Base-by-base conservation (phyloP, 1,140 invertebrate species). In the Euwallacea fornicatus region DNA sequence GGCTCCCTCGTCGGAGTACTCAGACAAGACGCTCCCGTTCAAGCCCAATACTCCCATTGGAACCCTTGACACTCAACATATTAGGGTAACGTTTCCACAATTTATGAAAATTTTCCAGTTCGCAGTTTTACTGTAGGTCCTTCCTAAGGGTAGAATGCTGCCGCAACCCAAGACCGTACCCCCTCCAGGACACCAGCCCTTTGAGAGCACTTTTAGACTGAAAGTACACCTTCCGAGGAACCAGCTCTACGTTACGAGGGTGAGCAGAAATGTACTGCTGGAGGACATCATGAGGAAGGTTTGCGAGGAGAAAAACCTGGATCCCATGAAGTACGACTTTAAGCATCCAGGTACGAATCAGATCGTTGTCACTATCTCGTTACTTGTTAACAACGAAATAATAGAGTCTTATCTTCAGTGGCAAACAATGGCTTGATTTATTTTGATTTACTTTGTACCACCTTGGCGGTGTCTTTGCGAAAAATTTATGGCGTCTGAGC, bases 1-100 rank as follows among this genome's bases (percentile, higher is more conserved):
- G 75, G 74, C 78, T 16, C 72, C 77, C 11, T 73, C 75, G 2
- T 67, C 71, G 0, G 73, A 77, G 55, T 85, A 88, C 56, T 84
- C 83, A 68, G 87, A 88, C 64, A 86, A 87, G 73, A 80, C 87
- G 74, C 79, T 91, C 74, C 86, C 88, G 50, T 92, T 90, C 85
- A 91, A 91, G 80, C 89, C 92, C 4, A 92, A 89, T 79, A 93
- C 92, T 59, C 90, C 90, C n/a, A 90, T 94, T 61, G 91, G 89
- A 76, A 83, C 86, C 50, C 76, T 87, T 63, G 86, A 87, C 77
- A 85, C 84, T 54, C 84, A 86, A 75, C 84, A 86, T 64, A 77
- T 82, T 33, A 76, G 73, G 60, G 79, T 82, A 61, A 53, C 50
- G 33, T 42, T 54, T 0, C 15, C 7, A 2, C 11, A 43, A 43